phyloP scores from a whole-genome alignment of 2,888 invertebrate genomes.

The Litoditis marina region DNA sequence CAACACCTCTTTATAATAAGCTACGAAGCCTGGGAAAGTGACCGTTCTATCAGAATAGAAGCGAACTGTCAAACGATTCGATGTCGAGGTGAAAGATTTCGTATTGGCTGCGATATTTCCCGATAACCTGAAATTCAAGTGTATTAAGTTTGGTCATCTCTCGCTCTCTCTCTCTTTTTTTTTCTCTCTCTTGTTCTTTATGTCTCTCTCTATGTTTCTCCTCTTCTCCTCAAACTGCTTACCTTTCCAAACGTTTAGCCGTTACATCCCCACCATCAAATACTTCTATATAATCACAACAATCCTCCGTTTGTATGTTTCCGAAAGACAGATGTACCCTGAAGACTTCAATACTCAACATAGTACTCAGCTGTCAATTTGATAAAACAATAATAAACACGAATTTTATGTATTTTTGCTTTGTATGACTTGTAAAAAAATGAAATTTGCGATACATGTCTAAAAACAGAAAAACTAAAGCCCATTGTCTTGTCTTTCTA shows the following conservation, averaged over 20 bases:
- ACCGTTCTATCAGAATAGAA: constrained; percentile 14
- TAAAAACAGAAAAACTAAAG: no score
- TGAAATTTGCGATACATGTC: no score
- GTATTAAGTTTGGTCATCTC: background rate
- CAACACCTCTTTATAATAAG: background rate
- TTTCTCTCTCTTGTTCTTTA: no score
- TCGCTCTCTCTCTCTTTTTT: background rate
- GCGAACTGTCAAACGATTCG: constrained; percentile 3
- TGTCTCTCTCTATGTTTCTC: background rate
- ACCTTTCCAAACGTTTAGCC: constrained; percentile 2
- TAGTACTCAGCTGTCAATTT: no score
- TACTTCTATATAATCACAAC: constrained; percentile 14
- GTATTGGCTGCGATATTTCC: constrained; percentile 1
- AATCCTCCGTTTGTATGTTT: constrained; percentile 9
- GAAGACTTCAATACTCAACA: background rate
- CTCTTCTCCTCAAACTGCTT: background rate
- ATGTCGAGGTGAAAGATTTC: background rate
- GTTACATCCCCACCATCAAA: constrained; percentile 5
- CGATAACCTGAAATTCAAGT: constrained; percentile 8
- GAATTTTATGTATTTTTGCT: no score
- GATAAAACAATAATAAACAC: background rate
- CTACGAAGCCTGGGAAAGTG: constrained; percentile 7
- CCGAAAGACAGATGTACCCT: constrained; percentile 5
- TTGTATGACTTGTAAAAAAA: no score
- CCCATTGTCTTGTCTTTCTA: no score